Evolutionary conservation across 2,888 invertebrate species (phyloP).

Genomic region (Seira musarum): DNA sequence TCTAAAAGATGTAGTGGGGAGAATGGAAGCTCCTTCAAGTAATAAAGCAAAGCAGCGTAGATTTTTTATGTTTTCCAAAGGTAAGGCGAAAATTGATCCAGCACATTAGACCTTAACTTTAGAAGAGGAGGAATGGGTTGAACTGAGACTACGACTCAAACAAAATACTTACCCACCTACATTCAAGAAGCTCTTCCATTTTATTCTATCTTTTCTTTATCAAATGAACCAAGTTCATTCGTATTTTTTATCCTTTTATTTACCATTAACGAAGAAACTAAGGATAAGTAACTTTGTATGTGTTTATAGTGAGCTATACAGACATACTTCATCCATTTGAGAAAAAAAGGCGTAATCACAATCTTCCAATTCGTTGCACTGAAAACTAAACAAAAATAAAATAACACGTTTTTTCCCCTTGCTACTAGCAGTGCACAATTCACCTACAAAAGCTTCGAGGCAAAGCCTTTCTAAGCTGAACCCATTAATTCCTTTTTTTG

Average conservation of each 20-base stretch:
- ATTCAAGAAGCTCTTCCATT: too few relatives aligned
- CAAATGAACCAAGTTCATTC: background rate
- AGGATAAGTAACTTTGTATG: too few relatives aligned
- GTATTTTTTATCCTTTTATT: background rate
- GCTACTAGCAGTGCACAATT: too few relatives aligned
- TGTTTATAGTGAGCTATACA: too few relatives aligned
- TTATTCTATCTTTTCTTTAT: too few relatives aligned
- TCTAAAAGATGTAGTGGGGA: constrained; percentile 36
- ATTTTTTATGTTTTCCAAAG: constrained; percentile 32
- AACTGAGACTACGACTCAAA: too few relatives aligned
- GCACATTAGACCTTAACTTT: constrained; percentile 60
- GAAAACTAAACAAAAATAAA: background rate
- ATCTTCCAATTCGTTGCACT: constrained; percentile 3
- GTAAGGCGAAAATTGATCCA: constrained; percentile 61
- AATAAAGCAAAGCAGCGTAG: constrained; percentile 31
- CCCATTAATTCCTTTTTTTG: background rate
- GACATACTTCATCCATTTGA: background rate
- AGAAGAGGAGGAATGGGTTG: background rate
- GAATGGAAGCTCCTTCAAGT: background rate
- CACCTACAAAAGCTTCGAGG: background rate
- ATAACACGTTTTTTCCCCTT: background rate
- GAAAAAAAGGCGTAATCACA: background rate
- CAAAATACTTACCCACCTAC: too few relatives aligned
- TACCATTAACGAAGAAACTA: background rate
- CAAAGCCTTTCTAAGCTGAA: background rate